Evolutionary conservation across 2,888 invertebrate species (phyloP), one percentile per base, ranked within the genome.

Genomic region (Tridacna gigas): DNA sequence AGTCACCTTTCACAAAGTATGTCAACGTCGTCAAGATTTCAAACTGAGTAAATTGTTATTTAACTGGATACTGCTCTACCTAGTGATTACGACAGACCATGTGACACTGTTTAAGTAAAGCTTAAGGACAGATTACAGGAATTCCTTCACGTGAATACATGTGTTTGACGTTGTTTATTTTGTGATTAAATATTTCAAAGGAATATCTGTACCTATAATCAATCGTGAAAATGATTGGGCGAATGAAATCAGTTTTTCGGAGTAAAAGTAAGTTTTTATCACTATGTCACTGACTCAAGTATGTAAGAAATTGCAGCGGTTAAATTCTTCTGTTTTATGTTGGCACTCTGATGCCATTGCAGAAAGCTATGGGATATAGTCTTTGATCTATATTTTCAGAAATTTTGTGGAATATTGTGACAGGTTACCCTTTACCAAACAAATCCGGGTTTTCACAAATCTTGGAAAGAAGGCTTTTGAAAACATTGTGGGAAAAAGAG

Each of bases 201-300:
- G 51, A 71, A 51, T 47, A 71, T 71, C 26, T n/a, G 25, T 51
- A 48, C 11, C 2, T 37, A 47, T 28, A 51, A 71, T 51, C 51
- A 71, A 22, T 47, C 25, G 25, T 25, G 51, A 71, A 71, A 71
- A 71, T 71, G 71, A 71, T 71, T 71, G 71, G 71, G 3, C 48
- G 71, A 51, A 51, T 71, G 71, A 71, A 71, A 51, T 71, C 71
- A 25, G 71, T 71, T 45, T 71, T 71, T 71, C 71, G 71, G 25
- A 71, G 71, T 51, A n/a, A 47, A 71, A 71, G 71, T 74, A 74
- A 61, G 73, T 51, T n/a, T n/a, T 25, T 7, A 15, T n/a, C 0
- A 45, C 22, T 22, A 4, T 28, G 22, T 66, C 3, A 25, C 18
- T 66, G 66, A 3, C 2, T 26, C 15, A 7, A 28, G 26, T 66